Percentiles rank a stretch among this genome's conserved stretches.
phyloP scores from a whole-genome alignment of 92 coral and sea anemone genomes.

The Epizoanthus rinbou region DNA sequence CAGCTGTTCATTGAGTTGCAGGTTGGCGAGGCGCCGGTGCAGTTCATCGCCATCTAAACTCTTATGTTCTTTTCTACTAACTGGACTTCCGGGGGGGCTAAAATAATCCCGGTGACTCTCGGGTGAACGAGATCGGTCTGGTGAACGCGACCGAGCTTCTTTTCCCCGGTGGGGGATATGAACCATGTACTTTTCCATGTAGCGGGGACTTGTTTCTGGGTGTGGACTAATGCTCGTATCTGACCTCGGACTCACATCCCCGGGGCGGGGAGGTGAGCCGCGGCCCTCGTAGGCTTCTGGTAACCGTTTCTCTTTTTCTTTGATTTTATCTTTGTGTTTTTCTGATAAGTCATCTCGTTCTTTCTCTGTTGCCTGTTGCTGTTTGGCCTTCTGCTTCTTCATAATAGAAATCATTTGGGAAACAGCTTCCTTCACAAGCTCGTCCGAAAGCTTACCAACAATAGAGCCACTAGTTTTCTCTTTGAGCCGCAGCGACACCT shows the following conservation, averaged over 20 bases:
- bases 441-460: slow-evolving; percentile 69
- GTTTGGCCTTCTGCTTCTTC: slow-evolving; percentile 66
- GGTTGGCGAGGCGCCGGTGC: slow-evolving; percentile 66
- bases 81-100: slow-evolving; percentile 83
- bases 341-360: slow-evolving; percentile 16
- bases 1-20: slow-evolving; percentile 71
- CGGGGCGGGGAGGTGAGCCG: slow-evolving; percentile 36
- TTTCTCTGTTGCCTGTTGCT: slow-evolving; percentile 21
- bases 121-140: slow-evolving; percentile 70
- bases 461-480: slow-evolving; percentile 40
- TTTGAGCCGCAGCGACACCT: slow-evolving; percentile 4
- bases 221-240: slow-evolving; percentile 41
- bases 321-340: slow-evolving; percentile 34
- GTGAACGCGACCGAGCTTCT: slow-evolving; percentile 73
- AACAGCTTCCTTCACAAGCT: slow-evolving; percentile 84
- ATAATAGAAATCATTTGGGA: slow-evolving; percentile 87
- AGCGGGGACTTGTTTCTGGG: slow-evolving; percentile 42
- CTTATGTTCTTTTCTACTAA: slow-evolving; percentile 55
- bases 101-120: slow-evolving; percentile 52
- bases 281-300: slow-evolving; percentile 22
- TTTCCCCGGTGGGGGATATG: slow-evolving; percentile 49
- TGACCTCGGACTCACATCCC: slow-evolving; percentile 41
- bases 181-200: slow-evolving; percentile 45
- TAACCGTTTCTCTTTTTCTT: slow-evolving; percentile 16
- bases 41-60: slow-evolving; percentile 70